Evolutionary conservation across 2,797 vertebrate species (phyloP).

Genomic region (Ateles fusciceps): DNA sequence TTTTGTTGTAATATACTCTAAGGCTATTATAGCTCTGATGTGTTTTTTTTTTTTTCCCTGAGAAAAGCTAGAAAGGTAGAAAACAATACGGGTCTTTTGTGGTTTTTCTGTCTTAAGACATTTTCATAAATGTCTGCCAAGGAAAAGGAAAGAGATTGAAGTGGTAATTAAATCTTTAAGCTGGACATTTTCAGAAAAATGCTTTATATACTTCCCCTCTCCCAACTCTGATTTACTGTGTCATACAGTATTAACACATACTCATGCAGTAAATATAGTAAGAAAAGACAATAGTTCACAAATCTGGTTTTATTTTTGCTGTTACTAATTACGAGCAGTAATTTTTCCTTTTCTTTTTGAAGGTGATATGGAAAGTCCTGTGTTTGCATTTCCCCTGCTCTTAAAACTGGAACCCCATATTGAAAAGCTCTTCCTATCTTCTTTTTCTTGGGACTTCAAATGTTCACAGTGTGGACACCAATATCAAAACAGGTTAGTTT

Average conservation of each 20-base stretch:
- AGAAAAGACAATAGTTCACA: neutral
- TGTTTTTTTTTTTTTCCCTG: neutral
- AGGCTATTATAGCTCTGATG: neutral
- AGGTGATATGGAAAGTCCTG: constrained; percentile 91
- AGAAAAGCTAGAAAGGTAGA: constrained; percentile 10
- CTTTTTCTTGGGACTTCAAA: constrained; percentile 90
- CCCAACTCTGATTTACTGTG: neutral
- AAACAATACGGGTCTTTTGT: neutral
- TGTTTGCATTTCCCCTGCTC: constrained; percentile 92
- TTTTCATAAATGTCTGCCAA: constrained; percentile 4
- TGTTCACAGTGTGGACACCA: constrained; percentile 88
- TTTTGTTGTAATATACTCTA: constrained; percentile 57
- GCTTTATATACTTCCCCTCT: neutral
- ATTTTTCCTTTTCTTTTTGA: constrained; percentile 66
- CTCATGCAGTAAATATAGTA: neutral
- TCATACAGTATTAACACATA: neutral
- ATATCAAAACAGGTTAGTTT: constrained; percentile 86
- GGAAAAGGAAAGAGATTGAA: neutral
- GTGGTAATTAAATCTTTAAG: neutral
- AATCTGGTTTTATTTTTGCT: neutral
- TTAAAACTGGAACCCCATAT: constrained; percentile 85
- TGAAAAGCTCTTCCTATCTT: constrained; percentile 87
- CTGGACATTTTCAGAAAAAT: neutral
- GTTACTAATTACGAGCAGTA: neutral
- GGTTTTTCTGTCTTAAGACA: neutral